phyloP scores from a whole-genome alignment of 1,140 invertebrate genomes.

The Xylocopa sonorina region DNA sequence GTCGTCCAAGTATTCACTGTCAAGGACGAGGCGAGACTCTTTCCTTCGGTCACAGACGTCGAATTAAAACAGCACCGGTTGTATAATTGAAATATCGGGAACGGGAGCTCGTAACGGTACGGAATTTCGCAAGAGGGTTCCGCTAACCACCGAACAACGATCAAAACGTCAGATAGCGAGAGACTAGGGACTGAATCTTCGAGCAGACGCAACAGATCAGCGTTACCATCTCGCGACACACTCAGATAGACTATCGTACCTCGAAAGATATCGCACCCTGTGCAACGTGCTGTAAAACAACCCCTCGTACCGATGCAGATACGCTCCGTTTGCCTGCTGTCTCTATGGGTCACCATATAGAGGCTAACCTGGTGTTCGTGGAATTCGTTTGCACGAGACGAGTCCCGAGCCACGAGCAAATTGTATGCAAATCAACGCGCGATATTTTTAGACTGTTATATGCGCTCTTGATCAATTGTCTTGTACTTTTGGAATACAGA shows the following conservation, averaged over 20 bases:
- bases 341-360: not conserved
- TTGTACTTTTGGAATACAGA: not conserved
- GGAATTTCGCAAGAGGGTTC: not conserved
- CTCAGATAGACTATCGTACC: not conserved
- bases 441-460: constrained; percentile 19
- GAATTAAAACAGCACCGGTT: constrained; percentile 8
- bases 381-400: constrained; percentile 6
- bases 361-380: not conserved
- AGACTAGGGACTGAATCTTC: not conserved
- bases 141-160: not conserved
- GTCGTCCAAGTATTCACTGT: constrained; percentile 17
- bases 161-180: not conserved
- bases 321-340: no score
- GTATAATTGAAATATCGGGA: constrained; percentile 17
- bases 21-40: constrained; percentile 28
- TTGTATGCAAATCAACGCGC: constrained; percentile 30
- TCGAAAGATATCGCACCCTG: not conserved
- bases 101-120: not conserved
- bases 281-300: not conserved
- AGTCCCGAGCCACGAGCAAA: constrained; percentile 1
- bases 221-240: not conserved
- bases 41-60: constrained; percentile 3
- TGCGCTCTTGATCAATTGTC: constrained; percentile 6
- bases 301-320: not conserved
- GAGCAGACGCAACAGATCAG: not conserved